A percentile compares a stretch with the other conserved stretches of the same genome.
Conservation (phyloP, 2,113 vertebrate genomes). For the Peromyscus leucopus region DNA sequence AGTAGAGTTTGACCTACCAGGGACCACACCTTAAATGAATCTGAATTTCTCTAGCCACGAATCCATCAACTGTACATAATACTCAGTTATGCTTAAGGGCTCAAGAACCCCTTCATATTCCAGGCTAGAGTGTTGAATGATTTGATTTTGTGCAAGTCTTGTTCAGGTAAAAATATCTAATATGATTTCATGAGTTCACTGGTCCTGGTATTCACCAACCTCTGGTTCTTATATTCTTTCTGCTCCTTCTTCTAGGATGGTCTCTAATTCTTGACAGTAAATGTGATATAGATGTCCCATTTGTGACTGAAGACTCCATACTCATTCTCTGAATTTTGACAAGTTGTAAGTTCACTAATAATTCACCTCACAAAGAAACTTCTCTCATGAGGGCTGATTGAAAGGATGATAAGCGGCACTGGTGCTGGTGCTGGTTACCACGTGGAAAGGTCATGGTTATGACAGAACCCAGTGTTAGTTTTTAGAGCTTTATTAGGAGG, state of each 20-base stretch:
- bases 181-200: not conserved
- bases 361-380: not conserved
- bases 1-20: not conserved
- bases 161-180: not conserved
- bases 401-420: no score
- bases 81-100: not conserved
- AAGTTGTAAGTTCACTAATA: not conserved
- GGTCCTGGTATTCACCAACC: not conserved
- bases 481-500: no score
- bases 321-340: not conserved
- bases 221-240: not conserved
- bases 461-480: no score
- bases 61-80: not conserved
- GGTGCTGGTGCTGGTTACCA: no score
- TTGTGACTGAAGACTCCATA: not conserved
- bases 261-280: not conserved
- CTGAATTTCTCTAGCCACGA: not conserved
- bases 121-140: not conserved
- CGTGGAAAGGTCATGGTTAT: no score
- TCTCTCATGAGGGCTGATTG: not conserved
- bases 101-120: not conserved
- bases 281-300: not conserved
- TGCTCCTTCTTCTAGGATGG: not conserved
- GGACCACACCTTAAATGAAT: not conserved
- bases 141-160: not conserved